These are phyloP conservation scores for Pseudomyrmex cubaensis DNA, from an alignment of 1,140 invertebrate species.

Conservation along the genomic window DNA sequence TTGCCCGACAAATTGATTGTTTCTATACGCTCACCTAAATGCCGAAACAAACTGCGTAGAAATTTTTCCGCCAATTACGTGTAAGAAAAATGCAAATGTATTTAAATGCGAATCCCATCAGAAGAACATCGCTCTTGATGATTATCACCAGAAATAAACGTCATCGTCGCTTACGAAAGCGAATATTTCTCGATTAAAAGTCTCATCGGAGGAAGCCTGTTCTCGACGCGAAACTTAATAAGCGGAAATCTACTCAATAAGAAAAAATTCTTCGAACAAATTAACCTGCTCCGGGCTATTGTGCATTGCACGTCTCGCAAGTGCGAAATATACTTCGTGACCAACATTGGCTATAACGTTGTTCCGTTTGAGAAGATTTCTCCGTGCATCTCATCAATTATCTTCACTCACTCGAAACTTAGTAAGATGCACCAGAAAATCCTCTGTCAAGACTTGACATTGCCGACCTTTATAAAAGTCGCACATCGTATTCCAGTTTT, in stretches of 20 bases:
- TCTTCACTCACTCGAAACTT: slow-evolving; percentile 5
- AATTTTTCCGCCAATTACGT: not conserved
- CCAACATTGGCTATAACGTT: not conserved
- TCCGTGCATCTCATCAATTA: not conserved
- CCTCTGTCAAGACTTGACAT: not conserved
- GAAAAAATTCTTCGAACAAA: not conserved
- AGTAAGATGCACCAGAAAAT: not conserved
- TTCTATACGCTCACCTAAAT: not conserved
- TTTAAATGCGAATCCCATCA: not conserved
- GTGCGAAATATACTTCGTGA: slow-evolving; percentile 5
- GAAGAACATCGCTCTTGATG: not conserved
- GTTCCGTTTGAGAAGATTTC: not conserved
- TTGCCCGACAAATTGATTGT: not conserved
- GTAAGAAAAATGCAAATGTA: not conserved
- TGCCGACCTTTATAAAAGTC: slow-evolving; percentile 9
- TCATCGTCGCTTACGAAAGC: not conserved
- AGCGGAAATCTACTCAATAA: not conserved
- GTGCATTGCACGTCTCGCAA: not conserved
- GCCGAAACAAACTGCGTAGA: not conserved
- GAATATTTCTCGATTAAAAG: not conserved
- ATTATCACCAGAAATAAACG: not conserved
- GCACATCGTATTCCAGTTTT: slow-evolving; percentile 29
- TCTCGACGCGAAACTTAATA: slow-evolving; percentile 9
- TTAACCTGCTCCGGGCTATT: not conserved
- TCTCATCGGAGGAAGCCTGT: not conserved